Conservation (phyloP, 2,113 vertebrate genomes). For the Nanorana parkeri region DNA sequence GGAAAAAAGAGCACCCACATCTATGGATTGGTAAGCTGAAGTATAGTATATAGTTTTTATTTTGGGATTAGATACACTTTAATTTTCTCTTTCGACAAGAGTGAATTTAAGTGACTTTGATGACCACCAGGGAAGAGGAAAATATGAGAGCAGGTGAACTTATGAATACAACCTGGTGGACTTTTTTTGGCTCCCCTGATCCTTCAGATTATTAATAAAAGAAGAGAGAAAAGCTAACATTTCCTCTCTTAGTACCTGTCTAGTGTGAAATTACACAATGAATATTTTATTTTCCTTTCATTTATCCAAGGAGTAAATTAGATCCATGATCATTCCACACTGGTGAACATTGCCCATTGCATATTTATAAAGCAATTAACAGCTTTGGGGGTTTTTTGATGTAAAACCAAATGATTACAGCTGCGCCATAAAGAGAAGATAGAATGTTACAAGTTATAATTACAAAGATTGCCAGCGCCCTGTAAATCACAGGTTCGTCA, state of each 20-base stretch:
- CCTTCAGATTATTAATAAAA: not conserved
- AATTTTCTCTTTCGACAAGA: too few species aligned
- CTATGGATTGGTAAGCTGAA: too few species aligned
- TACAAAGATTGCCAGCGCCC: not conserved
- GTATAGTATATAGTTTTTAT: too few species aligned
- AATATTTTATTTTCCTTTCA: conserved; percentile 45
- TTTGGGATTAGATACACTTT: too few species aligned
- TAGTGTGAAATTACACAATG: conserved; percentile 43
- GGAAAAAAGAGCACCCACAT: too few species aligned
- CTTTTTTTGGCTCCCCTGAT: not conserved
- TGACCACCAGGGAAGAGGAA: too few species aligned
- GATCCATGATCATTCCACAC: conserved; percentile 32
- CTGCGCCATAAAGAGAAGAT: conserved; percentile 17
- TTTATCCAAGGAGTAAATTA: conserved; percentile 37
- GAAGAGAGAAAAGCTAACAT: not conserved
- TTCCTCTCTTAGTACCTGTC: conserved; percentile 13
- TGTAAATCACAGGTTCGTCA: conserved; percentile 24
- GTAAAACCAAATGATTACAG: conserved; percentile 28
- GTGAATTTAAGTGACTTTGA: too few species aligned
- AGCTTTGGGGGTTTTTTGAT: conserved; percentile 32
- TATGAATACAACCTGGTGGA: not conserved
- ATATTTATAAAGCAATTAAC: conserved; percentile 51
- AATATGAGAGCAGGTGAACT: too few species aligned
- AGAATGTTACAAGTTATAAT: conserved; percentile 6
- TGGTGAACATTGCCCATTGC: conserved; percentile 32